These are phyloP conservation scores for Chelon auratus DNA, from an alignment of 2,797 vertebrate genomes.

Conservation along the genomic window DNA sequence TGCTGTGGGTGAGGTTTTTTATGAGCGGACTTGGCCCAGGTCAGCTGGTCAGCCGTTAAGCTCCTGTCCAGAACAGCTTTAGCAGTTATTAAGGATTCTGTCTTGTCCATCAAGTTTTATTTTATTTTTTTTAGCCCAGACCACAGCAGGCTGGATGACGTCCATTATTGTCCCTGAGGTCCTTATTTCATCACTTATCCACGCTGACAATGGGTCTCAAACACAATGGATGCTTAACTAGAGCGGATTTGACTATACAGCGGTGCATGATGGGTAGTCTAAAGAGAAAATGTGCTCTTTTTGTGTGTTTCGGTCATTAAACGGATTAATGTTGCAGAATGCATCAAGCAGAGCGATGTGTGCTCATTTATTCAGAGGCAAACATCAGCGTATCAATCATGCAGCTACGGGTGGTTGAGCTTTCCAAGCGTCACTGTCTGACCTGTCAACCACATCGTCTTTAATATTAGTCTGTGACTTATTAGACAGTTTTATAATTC, in stretches of 20 bases:
- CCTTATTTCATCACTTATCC: conserved; percentile 31
- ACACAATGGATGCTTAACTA: conserved; percentile 33
- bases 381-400: conserved; percentile 9
- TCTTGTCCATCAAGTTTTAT: neutral
- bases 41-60: neutral
- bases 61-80: conserved; percentile 4
- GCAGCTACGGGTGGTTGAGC: conserved; percentile 6
- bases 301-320: conserved; percentile 7
- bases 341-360: neutral
- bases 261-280: neutral
- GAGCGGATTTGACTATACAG: conserved; percentile 18
- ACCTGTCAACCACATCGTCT: conserved; percentile 14
- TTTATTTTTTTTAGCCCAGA: neutral
- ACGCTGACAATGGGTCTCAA: conserved; percentile 21
- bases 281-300: neutral
- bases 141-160: conserved; percentile 11
- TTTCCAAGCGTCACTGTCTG: neutral
- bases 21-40: neutral
- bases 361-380: neutral
- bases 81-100: conserved; percentile 7
- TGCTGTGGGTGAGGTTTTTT: neutral
- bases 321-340: conserved; percentile 12
- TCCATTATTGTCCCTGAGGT: conserved; percentile 24
- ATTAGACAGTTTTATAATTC: conserved; percentile 16
- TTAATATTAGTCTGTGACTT: conserved; percentile 3